phyloP scores from a whole-genome alignment of 2,888 invertebrate species.

The Plutella xylostella region DNA sequence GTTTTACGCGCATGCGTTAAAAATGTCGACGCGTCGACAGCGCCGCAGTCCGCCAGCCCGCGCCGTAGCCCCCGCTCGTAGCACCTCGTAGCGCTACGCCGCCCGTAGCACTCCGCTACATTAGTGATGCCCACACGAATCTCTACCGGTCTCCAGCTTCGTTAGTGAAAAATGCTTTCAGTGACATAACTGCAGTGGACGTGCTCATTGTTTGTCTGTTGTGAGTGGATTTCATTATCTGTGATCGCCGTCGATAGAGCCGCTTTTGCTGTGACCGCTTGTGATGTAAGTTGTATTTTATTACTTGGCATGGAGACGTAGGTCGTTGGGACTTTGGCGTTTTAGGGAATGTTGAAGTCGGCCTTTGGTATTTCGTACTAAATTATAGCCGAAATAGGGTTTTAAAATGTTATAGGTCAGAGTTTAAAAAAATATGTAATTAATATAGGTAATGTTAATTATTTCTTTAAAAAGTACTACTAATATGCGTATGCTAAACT shows the following conservation, averaged over 20 bases:
- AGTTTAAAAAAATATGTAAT: too few relatives aligned
- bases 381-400: too few relatives aligned
- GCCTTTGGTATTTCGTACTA: too few relatives aligned
- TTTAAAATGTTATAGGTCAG: too few relatives aligned
- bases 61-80: slow-evolving; percentile 27
- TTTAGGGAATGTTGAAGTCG: too few relatives aligned
- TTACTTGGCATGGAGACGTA: slow-evolving; percentile 2
- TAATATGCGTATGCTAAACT: too few relatives aligned
- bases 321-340: neutral
- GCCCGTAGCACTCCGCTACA: slow-evolving; percentile 21
- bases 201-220: slow-evolving; percentile 20
- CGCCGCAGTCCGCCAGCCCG: slow-evolving; percentile 45
- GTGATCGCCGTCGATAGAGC: slow-evolving; percentile 24
- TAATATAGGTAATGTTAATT: too few relatives aligned
- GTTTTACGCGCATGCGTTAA: slow-evolving; percentile 39
- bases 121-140: neutral
- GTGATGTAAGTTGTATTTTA: slow-evolving; percentile 31
- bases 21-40: slow-evolving; percentile 27
- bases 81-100: slow-evolving; percentile 14
- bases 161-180: neutral
- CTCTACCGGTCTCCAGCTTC: neutral
- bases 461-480: too few relatives aligned
- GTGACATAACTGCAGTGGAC: slow-evolving; percentile 18
- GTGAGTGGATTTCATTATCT: slow-evolving; percentile 24
- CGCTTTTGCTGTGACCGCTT: slow-evolving; percentile 20